phyloP scores from a whole-genome alignment of 2,797 vertebrate genomes.

The Artibeus lituratus region DNA sequence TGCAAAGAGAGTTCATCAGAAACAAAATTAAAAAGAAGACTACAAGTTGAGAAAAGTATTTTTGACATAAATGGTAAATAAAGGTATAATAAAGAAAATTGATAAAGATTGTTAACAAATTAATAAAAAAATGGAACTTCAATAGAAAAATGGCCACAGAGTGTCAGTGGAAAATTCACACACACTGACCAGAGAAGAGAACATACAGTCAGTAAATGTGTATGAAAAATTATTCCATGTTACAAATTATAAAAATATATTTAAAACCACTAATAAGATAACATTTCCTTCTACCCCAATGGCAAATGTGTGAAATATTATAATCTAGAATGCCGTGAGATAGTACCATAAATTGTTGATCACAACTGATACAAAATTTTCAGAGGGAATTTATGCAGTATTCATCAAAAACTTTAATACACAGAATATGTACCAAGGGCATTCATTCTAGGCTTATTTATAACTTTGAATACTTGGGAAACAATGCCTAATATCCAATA shows the following conservation, averaged over 20 bases:
- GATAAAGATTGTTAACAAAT: background rate
- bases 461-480: background rate
- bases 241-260: background rate
- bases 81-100: background rate
- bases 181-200: background rate
- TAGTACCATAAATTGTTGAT: background rate
- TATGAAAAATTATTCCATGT: background rate
- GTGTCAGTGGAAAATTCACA: background rate
- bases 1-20: background rate
- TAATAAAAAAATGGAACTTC: background rate
- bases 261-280: background rate
- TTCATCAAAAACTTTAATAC: background rate
- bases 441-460: conserved; percentile 8
- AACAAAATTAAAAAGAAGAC: background rate
- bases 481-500: background rate
- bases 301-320: background rate
- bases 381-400: background rate
- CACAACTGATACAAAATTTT: background rate
- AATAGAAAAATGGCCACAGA: background rate
- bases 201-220: background rate
- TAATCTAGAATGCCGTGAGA: background rate
- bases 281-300: background rate
- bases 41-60: background rate
- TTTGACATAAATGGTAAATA: background rate
- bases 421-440: background rate